Base-by-base conservation (phyloP, 2,888 invertebrate genomes). In the Ferdinandea cuprea region DNA sequence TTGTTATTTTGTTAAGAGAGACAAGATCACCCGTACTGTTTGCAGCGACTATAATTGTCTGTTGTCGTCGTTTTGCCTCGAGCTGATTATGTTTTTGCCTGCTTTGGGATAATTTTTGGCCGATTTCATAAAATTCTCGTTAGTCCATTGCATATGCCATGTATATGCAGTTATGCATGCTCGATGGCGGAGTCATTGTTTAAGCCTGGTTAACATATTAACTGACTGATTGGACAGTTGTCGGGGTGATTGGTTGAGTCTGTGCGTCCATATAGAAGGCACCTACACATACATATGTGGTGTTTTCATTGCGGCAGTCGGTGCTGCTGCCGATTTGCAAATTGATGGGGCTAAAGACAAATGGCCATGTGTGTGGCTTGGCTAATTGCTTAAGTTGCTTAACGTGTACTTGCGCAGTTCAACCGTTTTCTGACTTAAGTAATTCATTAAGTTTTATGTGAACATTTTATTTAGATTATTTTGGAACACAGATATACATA, bases 221-320 rank as follows among this genome's bases (percentile, higher is more conserved):
- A 71, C 81, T 81, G 81, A 81, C 81, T 81, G 81, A 81, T 81
- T 81, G 81, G 81, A 77, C 81, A 81, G 76, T 81, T 79, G 71
- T 25, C 35, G 19, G 71, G 52, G 56, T 81, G 81, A 81, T 81
- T 77, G 81, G 77, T 77, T 72, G 54, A 76, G 81, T 76, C 35
- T 79, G 61, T 25, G 50, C 46, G 15, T 32, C 48, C 28, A 42
- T 44, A 19, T 19, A 11, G 8, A 19, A 1, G 5, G 30, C 5
- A 6, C 13, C n/a, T 54, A 61, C n/a, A n/a, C n/a, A n/a, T n/a
- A n/a, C n/a, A n/a, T 15, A 11, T 32, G 42, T 63, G 68, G 56
- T 66, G 79, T 56, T 73, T 58, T 56, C 48, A 58, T 46, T 30
- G 54, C 59, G 54, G 50, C 35, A 59, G 35, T 9, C 44, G 44